phyloP scores from a whole-genome alignment of 2,888 invertebrate genomes.

The Tetanocera ferruginea region DNA sequence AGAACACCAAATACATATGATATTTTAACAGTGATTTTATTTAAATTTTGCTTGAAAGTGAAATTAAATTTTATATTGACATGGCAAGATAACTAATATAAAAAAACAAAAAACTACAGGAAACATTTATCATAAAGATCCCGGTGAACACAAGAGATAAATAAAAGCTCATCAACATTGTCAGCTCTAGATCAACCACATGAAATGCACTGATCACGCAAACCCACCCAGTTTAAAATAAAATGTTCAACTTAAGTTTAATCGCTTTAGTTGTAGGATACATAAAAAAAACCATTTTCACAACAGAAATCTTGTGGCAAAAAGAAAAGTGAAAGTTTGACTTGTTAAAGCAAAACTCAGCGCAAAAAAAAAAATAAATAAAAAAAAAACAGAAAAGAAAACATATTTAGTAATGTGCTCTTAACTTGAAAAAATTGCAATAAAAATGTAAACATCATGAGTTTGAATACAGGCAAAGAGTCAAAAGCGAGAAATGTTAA shows the following conservation, averaged over 20 bases:
- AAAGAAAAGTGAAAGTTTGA: constrained; percentile 32
- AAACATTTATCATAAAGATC: too few relatives aligned
- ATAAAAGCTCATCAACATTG: too few relatives aligned
- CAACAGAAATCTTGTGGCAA: constrained; percentile 4
- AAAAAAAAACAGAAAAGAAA: neutral
- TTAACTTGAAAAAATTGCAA: neutral
- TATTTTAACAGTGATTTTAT: too few relatives aligned
- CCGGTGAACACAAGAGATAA: too few relatives aligned
- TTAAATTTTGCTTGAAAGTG: too few relatives aligned
- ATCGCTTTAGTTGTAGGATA: neutral
- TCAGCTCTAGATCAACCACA: too few relatives aligned
- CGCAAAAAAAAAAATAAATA: neutral
- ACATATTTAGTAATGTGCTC: neutral
- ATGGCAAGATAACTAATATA: too few relatives aligned
- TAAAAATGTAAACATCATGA: neutral
- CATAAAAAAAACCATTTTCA: constrained; percentile 16
- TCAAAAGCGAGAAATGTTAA: neutral
- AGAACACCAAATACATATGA: too few relatives aligned
- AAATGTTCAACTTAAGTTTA: neutral
- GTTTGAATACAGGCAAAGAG: neutral
- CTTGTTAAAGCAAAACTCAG: neutral
- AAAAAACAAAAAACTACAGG: too few relatives aligned
- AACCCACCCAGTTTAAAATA: neutral
- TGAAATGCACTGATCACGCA: neutral
- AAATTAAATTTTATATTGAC: too few relatives aligned